These are phyloP conservation scores for Drosophila niveifrons DNA, from an alignment of 2,888 invertebrate species.

Conservation along the genomic window DNA sequence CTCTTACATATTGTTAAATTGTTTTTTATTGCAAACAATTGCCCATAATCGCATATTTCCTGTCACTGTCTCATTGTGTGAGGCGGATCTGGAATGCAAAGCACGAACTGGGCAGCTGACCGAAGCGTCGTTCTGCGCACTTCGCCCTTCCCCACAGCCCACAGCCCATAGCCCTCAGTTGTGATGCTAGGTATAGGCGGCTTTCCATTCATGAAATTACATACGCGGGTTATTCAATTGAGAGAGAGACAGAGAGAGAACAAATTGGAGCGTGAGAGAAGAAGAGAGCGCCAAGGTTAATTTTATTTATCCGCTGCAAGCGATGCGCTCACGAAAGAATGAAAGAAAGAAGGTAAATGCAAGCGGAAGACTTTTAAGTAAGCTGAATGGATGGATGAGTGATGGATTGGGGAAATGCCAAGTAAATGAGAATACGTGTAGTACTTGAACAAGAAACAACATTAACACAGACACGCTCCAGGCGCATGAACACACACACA, in stretches of 20 bases:
- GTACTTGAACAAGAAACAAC: constrained; percentile 13
- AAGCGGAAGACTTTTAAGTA: constrained; percentile 33
- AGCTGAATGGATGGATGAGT: constrained; percentile 34
- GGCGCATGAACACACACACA: constrained; percentile 47
- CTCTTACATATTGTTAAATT: constrained; percentile 27
- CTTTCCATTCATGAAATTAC: constrained; percentile 64
- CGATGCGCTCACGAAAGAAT: constrained; percentile 29
- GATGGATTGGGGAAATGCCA: constrained; percentile 28
- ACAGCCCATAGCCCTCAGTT: background rate
- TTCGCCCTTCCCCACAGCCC: background rate
- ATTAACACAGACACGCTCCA: constrained; percentile 32
- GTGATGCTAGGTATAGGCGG: constrained; percentile 4
- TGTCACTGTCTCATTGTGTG: constrained; percentile 43
- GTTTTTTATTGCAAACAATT: constrained; percentile 51
- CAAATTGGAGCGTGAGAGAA: constrained; percentile 2
- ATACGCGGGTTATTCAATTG: constrained; percentile 52
- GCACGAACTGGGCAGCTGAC: constrained; percentile 57
- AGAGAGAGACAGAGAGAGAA: constrained; percentile 5
- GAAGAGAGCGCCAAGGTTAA: constrained; percentile 63
- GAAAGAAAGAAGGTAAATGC: constrained; percentile 36
- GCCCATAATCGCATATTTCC: constrained; percentile 65
- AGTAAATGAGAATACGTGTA: constrained; percentile 24
- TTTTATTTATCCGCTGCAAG: constrained; percentile 68
- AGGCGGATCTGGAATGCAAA: constrained; percentile 56
- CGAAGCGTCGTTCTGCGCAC: constrained; percentile 2